A percentile compares a stretch with the other conserved stretches of the same genome.
These are phyloP conservation scores for Entomobrya multifasciata DNA, from an alignment of 2,888 invertebrate species.

Conservation along the genomic window DNA sequence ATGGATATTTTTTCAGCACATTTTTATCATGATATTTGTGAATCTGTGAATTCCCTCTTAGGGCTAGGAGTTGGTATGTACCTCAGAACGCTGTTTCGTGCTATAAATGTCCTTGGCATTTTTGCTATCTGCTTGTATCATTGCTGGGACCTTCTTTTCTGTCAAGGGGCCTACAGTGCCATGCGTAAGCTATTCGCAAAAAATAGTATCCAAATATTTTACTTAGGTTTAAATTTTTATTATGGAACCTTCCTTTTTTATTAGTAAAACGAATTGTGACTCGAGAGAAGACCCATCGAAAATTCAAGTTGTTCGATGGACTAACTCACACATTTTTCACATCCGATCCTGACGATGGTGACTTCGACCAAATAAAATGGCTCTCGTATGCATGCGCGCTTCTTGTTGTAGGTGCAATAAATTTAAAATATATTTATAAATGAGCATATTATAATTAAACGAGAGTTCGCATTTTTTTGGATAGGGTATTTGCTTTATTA, in stretches of 20 bases:
- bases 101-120: conserved; percentile 47
- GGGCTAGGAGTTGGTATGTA: conserved; percentile 72
- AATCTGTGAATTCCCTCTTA: conserved; percentile 22
- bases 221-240: no score
- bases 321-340: conserved; percentile 25
- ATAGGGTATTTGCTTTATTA: conserved; percentile 33
- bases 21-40: neutral
- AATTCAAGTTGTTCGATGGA: conserved; percentile 42
- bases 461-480: neutral
- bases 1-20: no score
- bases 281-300: conserved; percentile 34
- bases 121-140: conserved; percentile 64
- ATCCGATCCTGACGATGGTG: neutral
- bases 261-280: conserved; percentile 53
- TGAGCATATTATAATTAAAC: no score
- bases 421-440: no score
- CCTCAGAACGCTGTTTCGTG: conserved; percentile 70
- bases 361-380: conserved; percentile 39
- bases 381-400: conserved; percentile 6
- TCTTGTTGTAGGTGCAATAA: neutral
- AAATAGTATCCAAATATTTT: no score
- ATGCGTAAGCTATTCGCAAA: conserved; percentile 57
- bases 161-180: conserved; percentile 50
- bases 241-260: no score
- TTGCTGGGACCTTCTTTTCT: conserved; percentile 71